phyloP scores from a whole-genome alignment of 1,140 invertebrate genomes.

The Apis dorsata region DNA sequence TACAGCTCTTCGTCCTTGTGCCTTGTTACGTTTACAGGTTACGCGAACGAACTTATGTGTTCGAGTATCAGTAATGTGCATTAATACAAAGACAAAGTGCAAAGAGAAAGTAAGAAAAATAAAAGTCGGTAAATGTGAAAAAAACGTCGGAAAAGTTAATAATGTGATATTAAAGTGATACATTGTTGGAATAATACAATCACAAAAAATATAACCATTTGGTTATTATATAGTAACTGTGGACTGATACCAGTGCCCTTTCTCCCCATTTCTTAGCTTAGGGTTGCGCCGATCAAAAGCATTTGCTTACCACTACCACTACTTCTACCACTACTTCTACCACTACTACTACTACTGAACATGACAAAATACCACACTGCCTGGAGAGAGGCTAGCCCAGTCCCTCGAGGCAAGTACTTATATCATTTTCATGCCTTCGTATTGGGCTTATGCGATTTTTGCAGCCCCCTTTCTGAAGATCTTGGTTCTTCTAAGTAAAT shows the following conservation, averaged over 20 bases:
- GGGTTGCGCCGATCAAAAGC: conserved; percentile 80
- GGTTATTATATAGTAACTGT: conserved; percentile 71
- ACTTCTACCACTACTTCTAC: conserved; percentile 77
- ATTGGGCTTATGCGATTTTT: conserved; percentile 75
- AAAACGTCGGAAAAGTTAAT: conserved; percentile 58
- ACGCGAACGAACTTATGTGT: conserved; percentile 65
- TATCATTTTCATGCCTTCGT: conserved; percentile 74
- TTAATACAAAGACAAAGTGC: conserved; percentile 55
- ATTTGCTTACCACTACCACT: conserved; percentile 80
- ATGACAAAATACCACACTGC: conserved; percentile 81
- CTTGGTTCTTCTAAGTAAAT: conserved; percentile 62
- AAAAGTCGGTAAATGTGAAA: conserved; percentile 54
- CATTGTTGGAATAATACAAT: conserved; percentile 52
- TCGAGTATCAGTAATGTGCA: conserved; percentile 55
- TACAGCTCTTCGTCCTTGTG: conserved; percentile 72
- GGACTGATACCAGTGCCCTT: conserved; percentile 80
- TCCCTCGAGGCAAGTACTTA: conserved; percentile 81
- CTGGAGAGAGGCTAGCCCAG: conserved; percentile 80
- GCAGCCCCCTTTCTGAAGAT: conserved; percentile 70
- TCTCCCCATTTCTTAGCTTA: conserved; percentile 81
- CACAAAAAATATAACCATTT: conserved; percentile 57
- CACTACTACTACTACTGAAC: conserved; percentile 80
- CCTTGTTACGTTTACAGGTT: conserved; percentile 72
- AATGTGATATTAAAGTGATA: conserved; percentile 54
- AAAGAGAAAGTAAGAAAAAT: conserved; percentile 64